Conservation (phyloP, 2,113 vertebrate species). For the Mastomys natalensis region DNA sequence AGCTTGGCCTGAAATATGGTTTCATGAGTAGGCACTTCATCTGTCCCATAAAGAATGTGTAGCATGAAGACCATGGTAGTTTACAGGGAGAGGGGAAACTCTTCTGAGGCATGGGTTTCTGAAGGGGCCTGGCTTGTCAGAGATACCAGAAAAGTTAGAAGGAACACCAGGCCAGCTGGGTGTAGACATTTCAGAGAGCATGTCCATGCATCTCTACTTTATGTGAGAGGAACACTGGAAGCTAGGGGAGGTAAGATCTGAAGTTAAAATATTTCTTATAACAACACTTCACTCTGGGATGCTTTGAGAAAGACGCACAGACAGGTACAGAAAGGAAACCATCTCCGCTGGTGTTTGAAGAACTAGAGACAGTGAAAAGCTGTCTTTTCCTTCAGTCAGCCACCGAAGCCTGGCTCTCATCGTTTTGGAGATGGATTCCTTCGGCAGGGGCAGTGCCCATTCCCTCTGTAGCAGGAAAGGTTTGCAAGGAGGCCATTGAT, state of each 20-base stretch:
- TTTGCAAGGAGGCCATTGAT: not conserved
- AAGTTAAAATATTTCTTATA: conserved; percentile 52
- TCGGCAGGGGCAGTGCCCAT: not conserved
- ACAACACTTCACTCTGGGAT: not conserved
- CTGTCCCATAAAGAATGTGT: not conserved
- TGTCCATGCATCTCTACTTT: not conserved
- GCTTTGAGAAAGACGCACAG: not conserved
- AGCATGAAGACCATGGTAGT: not conserved
- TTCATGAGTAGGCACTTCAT: not conserved
- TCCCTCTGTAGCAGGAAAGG: not conserved
- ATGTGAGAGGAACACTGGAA: not conserved
- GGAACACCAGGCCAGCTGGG: not conserved
- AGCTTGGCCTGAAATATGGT: not conserved
- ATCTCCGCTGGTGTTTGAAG: not conserved
- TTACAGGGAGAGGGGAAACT: conserved; percentile 12
- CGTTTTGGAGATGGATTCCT: not conserved
- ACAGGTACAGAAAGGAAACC: not conserved
- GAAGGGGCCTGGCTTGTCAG: not conserved
- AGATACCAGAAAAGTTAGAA: not conserved
- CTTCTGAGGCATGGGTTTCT: conserved; percentile 8
- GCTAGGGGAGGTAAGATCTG: not conserved
- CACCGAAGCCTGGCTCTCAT: not conserved
- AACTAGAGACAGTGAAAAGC: not conserved
- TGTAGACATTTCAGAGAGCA: not conserved
- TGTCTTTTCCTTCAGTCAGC: not conserved